These are phyloP conservation scores for Pomatorhinus ruficollis DNA, from an alignment of 2,113 vertebrate species.

Conservation along the genomic window DNA sequence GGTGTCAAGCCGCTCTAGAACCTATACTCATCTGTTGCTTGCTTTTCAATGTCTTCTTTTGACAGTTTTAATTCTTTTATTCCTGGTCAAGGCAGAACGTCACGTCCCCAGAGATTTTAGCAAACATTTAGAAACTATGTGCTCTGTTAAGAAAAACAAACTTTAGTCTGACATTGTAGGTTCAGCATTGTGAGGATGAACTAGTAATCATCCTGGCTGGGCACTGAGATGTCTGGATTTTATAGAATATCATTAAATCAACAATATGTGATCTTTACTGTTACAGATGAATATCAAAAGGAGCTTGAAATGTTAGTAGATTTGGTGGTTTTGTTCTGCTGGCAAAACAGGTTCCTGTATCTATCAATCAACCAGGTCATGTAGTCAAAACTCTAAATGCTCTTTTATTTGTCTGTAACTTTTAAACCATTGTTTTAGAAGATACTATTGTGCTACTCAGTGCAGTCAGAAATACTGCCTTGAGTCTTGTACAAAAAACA, in stretches of 20 bases:
- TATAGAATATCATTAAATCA: not conserved
- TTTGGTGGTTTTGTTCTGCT: not conserved
- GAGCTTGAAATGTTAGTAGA: not conserved
- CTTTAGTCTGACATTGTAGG: not conserved
- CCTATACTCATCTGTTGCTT: rapidly evolving
- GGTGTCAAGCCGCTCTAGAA: rapidly evolving
- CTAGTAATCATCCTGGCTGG: not conserved
- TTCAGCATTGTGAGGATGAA: not conserved
- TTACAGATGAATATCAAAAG: not conserved
- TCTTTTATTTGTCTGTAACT: not conserved
- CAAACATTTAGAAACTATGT: not conserved
- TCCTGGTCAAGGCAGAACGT: not conserved
- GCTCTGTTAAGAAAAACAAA: not conserved
- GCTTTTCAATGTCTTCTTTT: not conserved
- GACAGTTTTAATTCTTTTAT: not conserved
- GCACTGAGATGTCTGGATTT: not conserved
- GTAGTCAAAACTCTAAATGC: not conserved
- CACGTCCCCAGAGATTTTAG: not conserved
- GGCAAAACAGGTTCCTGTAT: not conserved
- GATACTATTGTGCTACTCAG: not conserved
- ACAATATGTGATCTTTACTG: not conserved
- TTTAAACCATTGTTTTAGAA: not conserved
- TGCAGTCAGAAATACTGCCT: not conserved
- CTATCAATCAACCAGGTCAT: not conserved
- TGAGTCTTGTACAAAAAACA: not conserved